Evolutionary conservation across 2,797 vertebrate species (phyloP).

Genomic region (Strix occidentalis): DNA sequence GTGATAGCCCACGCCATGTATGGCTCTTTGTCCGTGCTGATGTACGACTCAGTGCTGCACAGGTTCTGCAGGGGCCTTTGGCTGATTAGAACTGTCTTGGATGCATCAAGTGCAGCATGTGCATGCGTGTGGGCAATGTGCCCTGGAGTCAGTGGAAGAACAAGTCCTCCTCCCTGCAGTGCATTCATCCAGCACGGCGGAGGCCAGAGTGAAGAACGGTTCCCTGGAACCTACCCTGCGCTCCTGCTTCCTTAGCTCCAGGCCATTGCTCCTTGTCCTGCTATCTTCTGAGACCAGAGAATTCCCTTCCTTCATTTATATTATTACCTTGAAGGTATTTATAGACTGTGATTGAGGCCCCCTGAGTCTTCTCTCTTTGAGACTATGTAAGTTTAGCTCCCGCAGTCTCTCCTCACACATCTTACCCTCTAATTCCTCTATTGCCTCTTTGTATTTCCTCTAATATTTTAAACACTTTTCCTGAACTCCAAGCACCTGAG

Average conservation of each 20-base stretch:
- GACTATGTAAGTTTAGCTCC: constrained; percentile 67
- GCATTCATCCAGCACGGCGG: background rate
- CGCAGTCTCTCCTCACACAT: constrained; percentile 44
- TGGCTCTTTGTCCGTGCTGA: background rate
- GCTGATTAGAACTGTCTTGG: background rate
- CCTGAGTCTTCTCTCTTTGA: constrained; percentile 63
- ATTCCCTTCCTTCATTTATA: constrained; percentile 76
- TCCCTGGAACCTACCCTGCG: constrained; percentile 16
- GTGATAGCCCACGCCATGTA: background rate
- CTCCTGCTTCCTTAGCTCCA: constrained; percentile 70
- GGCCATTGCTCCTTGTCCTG: constrained; percentile 73
- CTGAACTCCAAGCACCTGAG: constrained; percentile 58
- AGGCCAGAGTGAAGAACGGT: constrained; percentile 19
- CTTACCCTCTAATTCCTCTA: constrained; percentile 63
- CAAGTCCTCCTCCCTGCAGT: constrained; percentile 18
- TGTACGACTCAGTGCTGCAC: background rate
- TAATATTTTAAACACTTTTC: constrained; percentile 68
- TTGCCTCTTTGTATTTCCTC: constrained; percentile 53
- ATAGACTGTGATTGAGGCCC: constrained; percentile 69
- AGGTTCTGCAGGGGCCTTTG: background rate
- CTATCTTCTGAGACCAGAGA: constrained; percentile 56
- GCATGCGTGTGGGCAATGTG: background rate
- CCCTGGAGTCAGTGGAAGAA: background rate
- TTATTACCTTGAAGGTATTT: constrained; percentile 75
- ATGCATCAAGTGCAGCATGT: fast-evolving